phyloP scores from a whole-genome alignment of 2,888 invertebrate species.

The Drosophila robusta region DNA sequence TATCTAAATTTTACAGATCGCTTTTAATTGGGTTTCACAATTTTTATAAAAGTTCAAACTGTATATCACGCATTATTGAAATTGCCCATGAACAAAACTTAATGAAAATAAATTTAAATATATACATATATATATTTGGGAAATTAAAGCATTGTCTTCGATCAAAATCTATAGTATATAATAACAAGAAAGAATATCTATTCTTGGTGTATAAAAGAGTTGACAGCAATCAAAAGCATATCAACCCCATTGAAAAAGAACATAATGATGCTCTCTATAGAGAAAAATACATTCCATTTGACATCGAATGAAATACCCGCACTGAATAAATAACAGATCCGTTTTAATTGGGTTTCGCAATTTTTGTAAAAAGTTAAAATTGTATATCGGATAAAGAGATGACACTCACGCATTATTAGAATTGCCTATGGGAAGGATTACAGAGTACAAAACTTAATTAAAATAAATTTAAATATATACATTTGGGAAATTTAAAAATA shows the following conservation, averaged over 20 bases:
- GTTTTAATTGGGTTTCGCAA: conserved; percentile 2
- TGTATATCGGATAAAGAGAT: conserved; percentile 24
- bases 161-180: too few species aligned
- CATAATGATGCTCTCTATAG: too few species aligned
- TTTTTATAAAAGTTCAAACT: conserved; percentile 18
- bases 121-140: too few species aligned
- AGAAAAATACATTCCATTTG: too few species aligned
- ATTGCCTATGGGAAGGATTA: conserved; percentile 43
- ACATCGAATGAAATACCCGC: not conserved
- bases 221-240: not conserved
- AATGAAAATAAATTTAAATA: too few species aligned
- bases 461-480: too few species aligned
- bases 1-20: too few species aligned
- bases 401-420: conserved; percentile 44
- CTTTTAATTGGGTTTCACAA: conserved; percentile 4
- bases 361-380: conserved; percentile 20
- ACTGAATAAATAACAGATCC: not conserved
- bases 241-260: too few species aligned
- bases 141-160: too few species aligned
- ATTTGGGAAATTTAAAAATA: too few species aligned
- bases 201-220: too few species aligned
- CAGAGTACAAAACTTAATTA: conserved; percentile 35
- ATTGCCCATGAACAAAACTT: conserved; percentile 49
- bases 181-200: too few species aligned
- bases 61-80: conserved; percentile 45